Percentiles rank a stretch among this genome's conserved stretches.
Evolutionary conservation across 2,113 vertebrate species (phyloP).

Genomic region (Hippocampus guttulatus): DNA sequence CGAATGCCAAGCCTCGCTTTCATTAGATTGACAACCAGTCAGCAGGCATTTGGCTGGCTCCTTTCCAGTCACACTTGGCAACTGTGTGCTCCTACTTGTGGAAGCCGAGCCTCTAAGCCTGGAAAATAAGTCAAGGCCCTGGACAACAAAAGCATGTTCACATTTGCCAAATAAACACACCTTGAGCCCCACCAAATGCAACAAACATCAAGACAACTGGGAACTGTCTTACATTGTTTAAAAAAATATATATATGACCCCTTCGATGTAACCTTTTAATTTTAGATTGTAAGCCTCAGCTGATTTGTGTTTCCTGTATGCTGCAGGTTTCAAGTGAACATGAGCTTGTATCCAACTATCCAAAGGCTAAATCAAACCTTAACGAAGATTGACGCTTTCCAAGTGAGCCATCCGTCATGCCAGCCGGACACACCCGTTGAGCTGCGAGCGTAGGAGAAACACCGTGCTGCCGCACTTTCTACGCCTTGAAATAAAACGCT

Average conservation of each 20-base stretch:
- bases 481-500: constrained; percentile 47
- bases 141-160: no score
- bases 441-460: constrained; percentile 62
- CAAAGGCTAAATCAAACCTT: constrained; percentile 81
- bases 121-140: no score
- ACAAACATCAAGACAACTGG: background rate
- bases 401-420: constrained; percentile 78
- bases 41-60: no score
- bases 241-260: background rate
- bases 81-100: no score
- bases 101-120: no score
- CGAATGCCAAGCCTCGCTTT: no score
- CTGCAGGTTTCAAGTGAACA: constrained; percentile 86
- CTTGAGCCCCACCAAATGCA: background rate
- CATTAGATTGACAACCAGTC: no score
- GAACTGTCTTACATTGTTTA: background rate
- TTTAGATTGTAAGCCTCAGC: background rate
- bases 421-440: constrained; percentile 90
- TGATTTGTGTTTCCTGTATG: background rate
- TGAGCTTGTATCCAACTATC: constrained; percentile 81
- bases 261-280: background rate
- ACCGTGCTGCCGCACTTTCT: background rate
- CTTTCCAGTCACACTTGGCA: no score
- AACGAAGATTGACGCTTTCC: constrained; percentile 83
- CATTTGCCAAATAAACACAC: no score